Evolutionary conservation across 2,888 invertebrate genomes (phyloP), one percentile per base, ranked within the genome.

Genomic region (Oeneis ivallda): DNA sequence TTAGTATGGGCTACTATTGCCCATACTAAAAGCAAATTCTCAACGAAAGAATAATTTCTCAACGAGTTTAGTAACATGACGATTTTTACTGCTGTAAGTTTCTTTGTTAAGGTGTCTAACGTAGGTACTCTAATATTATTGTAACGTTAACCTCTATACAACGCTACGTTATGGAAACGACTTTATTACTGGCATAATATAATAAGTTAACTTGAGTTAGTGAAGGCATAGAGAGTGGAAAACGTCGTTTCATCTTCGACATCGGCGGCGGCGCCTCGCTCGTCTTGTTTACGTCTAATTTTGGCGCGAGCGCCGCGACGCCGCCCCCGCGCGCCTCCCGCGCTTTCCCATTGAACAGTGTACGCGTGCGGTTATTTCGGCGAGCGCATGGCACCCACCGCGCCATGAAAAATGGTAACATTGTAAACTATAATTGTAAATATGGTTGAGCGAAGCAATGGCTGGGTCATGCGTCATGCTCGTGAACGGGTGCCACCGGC

Each of bases 281-380:
- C 83, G 82, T 77, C 84, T 86, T 91, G 89, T 91, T 91, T 91
- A 91, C 91, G 89, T 91, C 91, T 91, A 91, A 91, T 91, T 91
- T 87, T 85, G 90, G 91, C 90, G 86, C 85, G 88, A 89, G 89
- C 90, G 89, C 88, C 88, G 86, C 89, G 84, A 82, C 85, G 85
- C 80, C 80, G 78, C 85, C 84, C 85, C 83, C 83, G 78, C 83
- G 72, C 81, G 2, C 34, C 75, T 77, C 81, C 79, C 80, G 77
- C 80, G 76, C 80, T 80, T 81, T 82, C 83, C 86, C 91, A 90
- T 90, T 90, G 89, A 90, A 89, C 82, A 89, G 81, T 82, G 79
- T 82, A 82, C 87, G 85, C 86, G 81, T 83, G 86, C 78, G 85
- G 86, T 87, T 90, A 89, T 89, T 90, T 89, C 85, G 84, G 87